Evolutionary conservation across 2,888 invertebrate genomes (phyloP).

Genomic region (Lobophora halterata): DNA sequence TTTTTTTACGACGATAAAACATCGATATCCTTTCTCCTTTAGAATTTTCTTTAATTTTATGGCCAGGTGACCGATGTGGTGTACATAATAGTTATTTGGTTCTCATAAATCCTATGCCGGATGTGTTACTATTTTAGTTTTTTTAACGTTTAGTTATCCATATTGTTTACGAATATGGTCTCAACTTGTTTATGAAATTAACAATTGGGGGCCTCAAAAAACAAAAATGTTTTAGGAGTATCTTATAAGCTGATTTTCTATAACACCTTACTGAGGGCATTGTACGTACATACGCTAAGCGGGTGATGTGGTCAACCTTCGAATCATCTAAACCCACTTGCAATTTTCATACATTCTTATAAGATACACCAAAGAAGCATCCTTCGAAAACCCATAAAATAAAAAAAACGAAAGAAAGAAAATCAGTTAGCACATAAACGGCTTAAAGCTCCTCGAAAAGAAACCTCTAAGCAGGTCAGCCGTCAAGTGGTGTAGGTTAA

Average conservation of each 20-base stretch:
- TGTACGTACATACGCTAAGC: too few species aligned
- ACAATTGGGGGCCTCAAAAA: constrained; percentile 25
- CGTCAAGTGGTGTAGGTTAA: constrained; percentile 72
- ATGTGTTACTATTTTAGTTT: constrained; percentile 58
- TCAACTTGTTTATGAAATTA: constrained; percentile 30
- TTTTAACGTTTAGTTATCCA: constrained; percentile 42
- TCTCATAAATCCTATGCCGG: constrained; percentile 47
- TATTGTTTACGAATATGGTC: constrained; percentile 42
- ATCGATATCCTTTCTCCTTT: too few species aligned
- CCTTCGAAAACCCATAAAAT: constrained; percentile 6
- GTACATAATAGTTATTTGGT: constrained; percentile 34
- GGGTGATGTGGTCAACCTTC: too few species aligned
- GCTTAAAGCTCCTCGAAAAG: constrained; percentile 61
- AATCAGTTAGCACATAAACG: constrained; percentile 41
- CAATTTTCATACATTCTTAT: too few species aligned
- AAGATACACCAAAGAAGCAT: background rate
- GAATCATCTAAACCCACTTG: too few species aligned
- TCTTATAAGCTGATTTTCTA: too few species aligned
- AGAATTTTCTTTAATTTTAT: constrained; percentile 29
- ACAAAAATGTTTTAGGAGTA: too few species aligned
- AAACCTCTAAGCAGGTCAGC: constrained; percentile 74
- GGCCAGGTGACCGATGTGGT: constrained; percentile 35
- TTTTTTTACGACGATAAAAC: constrained; percentile 13
- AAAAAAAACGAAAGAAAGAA: constrained; percentile 19
- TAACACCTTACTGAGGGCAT: too few species aligned